phyloP scores from a whole-genome alignment of 1,140 invertebrate species.

The Vanessa tameamea region DNA sequence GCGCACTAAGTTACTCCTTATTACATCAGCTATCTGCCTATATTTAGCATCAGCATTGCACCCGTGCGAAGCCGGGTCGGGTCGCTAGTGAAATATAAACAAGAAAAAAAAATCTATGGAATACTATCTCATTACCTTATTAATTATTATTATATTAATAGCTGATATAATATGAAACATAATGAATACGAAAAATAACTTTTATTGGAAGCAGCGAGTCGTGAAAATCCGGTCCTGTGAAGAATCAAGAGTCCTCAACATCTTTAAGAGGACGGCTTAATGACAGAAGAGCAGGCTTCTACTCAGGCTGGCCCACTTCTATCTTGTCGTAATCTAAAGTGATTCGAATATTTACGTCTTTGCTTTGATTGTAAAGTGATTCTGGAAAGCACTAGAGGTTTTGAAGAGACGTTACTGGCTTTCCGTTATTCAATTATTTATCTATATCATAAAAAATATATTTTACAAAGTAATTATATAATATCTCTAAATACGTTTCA shows the following conservation, averaged over 20 bases:
- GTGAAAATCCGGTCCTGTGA: conserved; percentile 9
- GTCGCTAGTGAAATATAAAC: too few species aligned
- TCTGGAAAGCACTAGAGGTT: conserved; percentile 3
- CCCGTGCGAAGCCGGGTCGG: too few species aligned
- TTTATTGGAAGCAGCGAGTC: neutral
- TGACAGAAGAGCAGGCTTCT: conserved; percentile 5
- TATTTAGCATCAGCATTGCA: too few species aligned
- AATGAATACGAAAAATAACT: conserved; percentile 4
- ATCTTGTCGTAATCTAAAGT: conserved; percentile 8
- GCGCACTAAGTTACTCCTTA: too few species aligned
- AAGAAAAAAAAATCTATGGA: too few species aligned
- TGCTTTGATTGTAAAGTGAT: conserved; percentile 10
- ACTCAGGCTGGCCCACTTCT: neutral
- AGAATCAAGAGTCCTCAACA: conserved; percentile 12
- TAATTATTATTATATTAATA: too few species aligned
- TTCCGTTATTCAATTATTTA: conserved; percentile 10
- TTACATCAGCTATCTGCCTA: too few species aligned
- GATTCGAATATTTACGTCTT: conserved; percentile 13
- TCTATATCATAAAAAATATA: neutral
- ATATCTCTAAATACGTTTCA: too few species aligned
- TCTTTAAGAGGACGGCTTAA: conserved; percentile 5
- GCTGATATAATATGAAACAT: neutral
- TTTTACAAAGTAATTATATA: too few species aligned
- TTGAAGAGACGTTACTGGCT: neutral
- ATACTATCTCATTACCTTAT: too few species aligned